phyloP scores from a whole-genome alignment of 2,797 vertebrate species.

The Acipenser ruthenus region DNA sequence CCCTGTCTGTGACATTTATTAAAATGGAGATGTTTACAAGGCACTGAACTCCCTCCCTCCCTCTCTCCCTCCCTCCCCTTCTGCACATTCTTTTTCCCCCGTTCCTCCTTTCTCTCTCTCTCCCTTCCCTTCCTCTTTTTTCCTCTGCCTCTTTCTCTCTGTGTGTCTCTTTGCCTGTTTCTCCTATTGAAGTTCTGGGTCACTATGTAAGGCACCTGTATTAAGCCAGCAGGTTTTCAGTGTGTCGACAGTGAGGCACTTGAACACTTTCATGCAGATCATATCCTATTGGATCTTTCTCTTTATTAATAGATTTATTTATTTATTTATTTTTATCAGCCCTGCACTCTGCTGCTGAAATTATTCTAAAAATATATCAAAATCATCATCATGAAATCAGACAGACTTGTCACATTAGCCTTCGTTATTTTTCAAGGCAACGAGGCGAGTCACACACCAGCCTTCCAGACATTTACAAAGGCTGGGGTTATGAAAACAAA shows the following conservation, averaged over 20 bases:
- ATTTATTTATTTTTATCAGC: neutral
- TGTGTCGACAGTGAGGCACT: too few species aligned
- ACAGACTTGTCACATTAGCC: too few species aligned
- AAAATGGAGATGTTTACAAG: constrained; percentile 16
- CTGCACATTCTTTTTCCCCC: constrained; percentile 21
- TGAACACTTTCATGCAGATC: neutral
- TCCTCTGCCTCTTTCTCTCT: constrained; percentile 4
- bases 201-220: too few species aligned
- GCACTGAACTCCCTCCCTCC: constrained; percentile 8
- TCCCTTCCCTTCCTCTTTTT: constrained; percentile 7
- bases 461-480: too few species aligned
- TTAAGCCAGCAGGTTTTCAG: too few species aligned
- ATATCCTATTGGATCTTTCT: neutral
- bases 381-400: too few species aligned
- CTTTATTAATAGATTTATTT: neutral
- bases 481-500: too few species aligned
- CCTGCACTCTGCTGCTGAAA: too few species aligned
- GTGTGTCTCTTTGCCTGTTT: constrained; percentile 6
- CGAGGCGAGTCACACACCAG: too few species aligned
- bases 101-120: constrained; percentile 6
- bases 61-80: constrained; percentile 14
- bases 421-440: too few species aligned
- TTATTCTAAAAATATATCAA: too few species aligned
- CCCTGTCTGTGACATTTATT: constrained; percentile 12
- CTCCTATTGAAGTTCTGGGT: neutral